Percentiles rank a stretch among this genome's conserved stretches.
Conservation (phyloP, 2,888 invertebrate species). For the Eupithecia abbreviata region DNA sequence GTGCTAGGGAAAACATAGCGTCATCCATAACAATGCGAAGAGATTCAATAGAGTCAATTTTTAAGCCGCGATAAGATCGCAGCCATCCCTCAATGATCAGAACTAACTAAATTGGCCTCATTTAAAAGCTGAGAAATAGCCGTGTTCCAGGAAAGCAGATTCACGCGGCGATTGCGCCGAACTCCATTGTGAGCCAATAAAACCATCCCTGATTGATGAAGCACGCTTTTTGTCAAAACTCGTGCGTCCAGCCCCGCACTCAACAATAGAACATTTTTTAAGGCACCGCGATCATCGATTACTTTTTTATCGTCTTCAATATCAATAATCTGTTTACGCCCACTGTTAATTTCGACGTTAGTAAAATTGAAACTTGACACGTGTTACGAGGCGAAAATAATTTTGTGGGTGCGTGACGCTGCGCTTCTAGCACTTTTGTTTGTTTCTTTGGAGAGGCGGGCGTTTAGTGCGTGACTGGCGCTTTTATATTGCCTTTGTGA, state of each 20-base stretch:
- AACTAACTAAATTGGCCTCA: constrained; percentile 63
- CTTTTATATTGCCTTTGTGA: constrained; percentile 80
- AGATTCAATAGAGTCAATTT: constrained; percentile 43
- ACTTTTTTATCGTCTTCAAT: constrained; percentile 81
- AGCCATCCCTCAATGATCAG: constrained; percentile 33
- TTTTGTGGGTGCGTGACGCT: constrained; percentile 79
- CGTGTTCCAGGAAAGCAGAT: constrained; percentile 74
- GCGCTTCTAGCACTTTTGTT: constrained; percentile 77
- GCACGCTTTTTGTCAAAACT: constrained; percentile 73
- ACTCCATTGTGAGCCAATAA: constrained; percentile 77
- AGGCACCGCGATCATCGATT: constrained; percentile 80
- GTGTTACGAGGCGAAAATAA: constrained; percentile 82
- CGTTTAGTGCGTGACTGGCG: constrained; percentile 80
- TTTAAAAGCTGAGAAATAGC: constrained; percentile 71
- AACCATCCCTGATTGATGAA: constrained; percentile 81
- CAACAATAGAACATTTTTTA: constrained; percentile 78
- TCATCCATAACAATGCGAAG: constrained; percentile 17
- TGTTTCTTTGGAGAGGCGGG: constrained; percentile 76
- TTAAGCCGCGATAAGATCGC: constrained; percentile 40
- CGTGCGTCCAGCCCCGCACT: constrained; percentile 60
- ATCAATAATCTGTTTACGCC: constrained; percentile 83
- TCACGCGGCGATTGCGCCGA: constrained; percentile 68
- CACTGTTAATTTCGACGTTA: constrained; percentile 82
- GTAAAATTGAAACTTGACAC: constrained; percentile 83
- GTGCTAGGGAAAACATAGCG: neutral